Percentiles rank a stretch among this genome's conserved stretches.
phyloP scores from a whole-genome alignment of 2,888 invertebrate species.

The Drosophila rubida region DNA sequence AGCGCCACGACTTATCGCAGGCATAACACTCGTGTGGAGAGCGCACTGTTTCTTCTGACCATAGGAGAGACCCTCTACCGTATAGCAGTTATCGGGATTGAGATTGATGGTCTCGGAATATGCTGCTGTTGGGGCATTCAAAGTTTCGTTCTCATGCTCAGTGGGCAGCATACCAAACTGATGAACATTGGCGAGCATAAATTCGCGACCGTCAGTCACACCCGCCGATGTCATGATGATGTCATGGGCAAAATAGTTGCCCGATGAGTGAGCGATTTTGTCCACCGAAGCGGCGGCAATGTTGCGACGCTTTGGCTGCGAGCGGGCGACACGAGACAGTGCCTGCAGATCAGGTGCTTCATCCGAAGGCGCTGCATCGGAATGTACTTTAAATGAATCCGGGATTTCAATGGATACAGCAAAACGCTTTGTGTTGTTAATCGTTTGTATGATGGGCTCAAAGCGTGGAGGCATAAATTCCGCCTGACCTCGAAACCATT shows the following conservation, averaged over 20 bases:
- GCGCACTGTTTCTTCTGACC: conserved; percentile 84
- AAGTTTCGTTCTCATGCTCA: conserved; percentile 62
- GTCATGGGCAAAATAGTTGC: conserved; percentile 72
- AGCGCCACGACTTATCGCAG: conserved; percentile 85
- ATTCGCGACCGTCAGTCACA: conserved; percentile 73
- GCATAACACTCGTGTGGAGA: conserved; percentile 84
- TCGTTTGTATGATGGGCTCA: conserved; percentile 82
- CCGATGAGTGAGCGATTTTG: conserved; percentile 50
- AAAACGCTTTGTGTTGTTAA: conserved; percentile 82
- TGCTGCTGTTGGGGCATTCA: conserved; percentile 67
- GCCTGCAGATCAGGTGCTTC: conserved; percentile 58
- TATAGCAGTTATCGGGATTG: conserved; percentile 84
- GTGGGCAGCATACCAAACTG: conserved; percentile 64
- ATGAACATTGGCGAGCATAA: conserved; percentile 71
- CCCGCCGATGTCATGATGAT: conserved; percentile 72
- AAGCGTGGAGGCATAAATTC: conserved; percentile 77
- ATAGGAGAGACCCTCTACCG: conserved; percentile 82
- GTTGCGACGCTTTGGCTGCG: conserved; percentile 79
- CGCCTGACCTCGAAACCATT: conserved; percentile 79
- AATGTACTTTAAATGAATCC: conserved; percentile 78
- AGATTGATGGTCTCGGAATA: conserved; percentile 83
- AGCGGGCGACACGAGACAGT: conserved; percentile 78
- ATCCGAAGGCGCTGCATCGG: conserved; percentile 23
- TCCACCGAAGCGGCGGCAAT: conserved; percentile 48
- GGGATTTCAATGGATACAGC: conserved; percentile 83